phyloP scores from a whole-genome alignment of 2,113 vertebrate species.

The Merops nubicus region DNA sequence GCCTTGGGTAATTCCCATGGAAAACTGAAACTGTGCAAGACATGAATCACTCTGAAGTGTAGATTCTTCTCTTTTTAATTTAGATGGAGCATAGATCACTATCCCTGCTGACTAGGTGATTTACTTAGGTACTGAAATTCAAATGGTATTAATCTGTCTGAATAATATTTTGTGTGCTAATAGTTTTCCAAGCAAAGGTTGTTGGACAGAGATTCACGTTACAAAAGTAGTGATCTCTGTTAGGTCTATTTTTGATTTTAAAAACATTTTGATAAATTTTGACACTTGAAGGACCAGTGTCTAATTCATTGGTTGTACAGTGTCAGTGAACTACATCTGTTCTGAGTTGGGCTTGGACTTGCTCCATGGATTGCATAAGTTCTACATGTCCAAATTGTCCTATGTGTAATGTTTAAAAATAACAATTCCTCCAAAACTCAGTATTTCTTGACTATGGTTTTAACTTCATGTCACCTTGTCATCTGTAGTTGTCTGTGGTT shows the following conservation, averaged over 20 bases:
- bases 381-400: neutral
- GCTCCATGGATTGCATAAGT: neutral
- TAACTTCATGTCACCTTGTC: neutral
- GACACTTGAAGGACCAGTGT: neutral
- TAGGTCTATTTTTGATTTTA: neutral
- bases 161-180: neutral
- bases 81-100: neutral
- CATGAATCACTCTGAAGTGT: neutral
- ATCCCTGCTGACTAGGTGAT: neutral
- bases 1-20: neutral
- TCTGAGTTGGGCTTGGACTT: neutral
- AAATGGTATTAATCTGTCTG: neutral
- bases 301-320: neutral
- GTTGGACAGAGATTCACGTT: neutral
- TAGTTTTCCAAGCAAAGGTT: neutral
- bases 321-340: neutral
- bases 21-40: neutral
- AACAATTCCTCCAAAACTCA: neutral
- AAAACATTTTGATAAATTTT: neutral
- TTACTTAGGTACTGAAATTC: neutral
- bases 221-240: neutral
- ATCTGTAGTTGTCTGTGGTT: no score
- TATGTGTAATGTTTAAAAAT: neutral
- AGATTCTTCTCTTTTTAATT: neutral
- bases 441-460: neutral